phyloP scores from a whole-genome alignment of 2,797 vertebrate genomes.

The Sibirionetta formosa region DNA sequence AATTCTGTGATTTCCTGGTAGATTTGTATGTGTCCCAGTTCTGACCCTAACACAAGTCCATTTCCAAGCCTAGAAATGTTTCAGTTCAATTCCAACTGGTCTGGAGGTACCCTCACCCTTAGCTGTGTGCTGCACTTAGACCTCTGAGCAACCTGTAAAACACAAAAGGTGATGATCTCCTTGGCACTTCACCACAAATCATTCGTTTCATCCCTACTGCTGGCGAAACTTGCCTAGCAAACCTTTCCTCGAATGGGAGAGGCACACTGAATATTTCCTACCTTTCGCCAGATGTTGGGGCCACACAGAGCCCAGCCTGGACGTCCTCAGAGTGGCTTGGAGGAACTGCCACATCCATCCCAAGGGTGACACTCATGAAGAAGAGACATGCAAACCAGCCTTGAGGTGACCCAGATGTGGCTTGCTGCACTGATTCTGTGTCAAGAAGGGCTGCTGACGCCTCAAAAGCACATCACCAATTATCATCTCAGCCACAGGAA shows the following conservation, averaged over 20 bases:
- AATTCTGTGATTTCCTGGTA: not conserved
- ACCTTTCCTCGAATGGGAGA: not conserved
- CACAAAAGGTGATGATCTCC: fast-evolving
- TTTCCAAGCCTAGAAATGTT: not conserved
- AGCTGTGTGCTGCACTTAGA: not conserved
- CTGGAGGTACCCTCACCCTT: not conserved
- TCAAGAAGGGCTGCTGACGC: not conserved
- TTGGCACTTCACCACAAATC: not conserved
- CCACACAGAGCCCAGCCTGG: not conserved
- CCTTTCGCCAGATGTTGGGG: not conserved
- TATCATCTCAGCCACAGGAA: not conserved
- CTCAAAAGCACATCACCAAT: not conserved
- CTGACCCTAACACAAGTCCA: not conserved
- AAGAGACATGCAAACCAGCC: not conserved
- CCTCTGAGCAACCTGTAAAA: not conserved
- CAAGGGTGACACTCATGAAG: not conserved
- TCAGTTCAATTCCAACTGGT: not conserved
- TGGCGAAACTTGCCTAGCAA: not conserved
- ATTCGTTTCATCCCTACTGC: not conserved
- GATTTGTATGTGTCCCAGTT: not conserved
- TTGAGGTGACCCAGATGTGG: not conserved
- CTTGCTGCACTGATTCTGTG: not conserved
- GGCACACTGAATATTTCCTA: not conserved
- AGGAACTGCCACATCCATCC: not conserved
- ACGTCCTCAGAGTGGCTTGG: not conserved